phyloP scores from a whole-genome alignment of 2,113 vertebrate genomes.

The zebrafish (Danio rerio) region DNA sequence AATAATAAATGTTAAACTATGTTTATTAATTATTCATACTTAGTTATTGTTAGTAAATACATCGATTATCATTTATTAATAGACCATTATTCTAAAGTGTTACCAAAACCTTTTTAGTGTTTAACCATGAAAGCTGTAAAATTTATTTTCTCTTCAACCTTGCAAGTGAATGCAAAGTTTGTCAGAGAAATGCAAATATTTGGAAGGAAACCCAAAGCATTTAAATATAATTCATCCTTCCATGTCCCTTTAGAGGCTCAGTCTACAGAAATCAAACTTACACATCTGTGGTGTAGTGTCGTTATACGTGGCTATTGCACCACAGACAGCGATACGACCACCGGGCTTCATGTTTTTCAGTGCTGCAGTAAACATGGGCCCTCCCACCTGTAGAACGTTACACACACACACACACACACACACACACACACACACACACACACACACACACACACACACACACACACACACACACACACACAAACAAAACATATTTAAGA shows the following conservation, averaged over 20 bases:
- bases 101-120: no score
- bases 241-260: neutral
- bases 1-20: no score
- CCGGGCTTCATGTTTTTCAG: slow-evolving; percentile 84
- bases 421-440: no score
- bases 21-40: no score
- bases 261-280: slow-evolving; percentile 53
- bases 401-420: neutral
- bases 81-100: no score
- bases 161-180: no score
- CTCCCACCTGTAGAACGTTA: slow-evolving; percentile 81
- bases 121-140: no score
- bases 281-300: slow-evolving; percentile 77
- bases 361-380: slow-evolving; percentile 78
- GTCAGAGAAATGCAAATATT: no score
- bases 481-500: neutral
- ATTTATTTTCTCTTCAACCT: no score
- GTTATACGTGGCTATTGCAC: slow-evolving; percentile 86
- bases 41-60: no score
- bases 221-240: neutral
- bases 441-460: neutral
- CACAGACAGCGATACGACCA: slow-evolving; percentile 88
- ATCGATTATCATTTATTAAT: no score
- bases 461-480: neutral
- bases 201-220: no score